These are phyloP conservation scores for Eulithis prunata DNA, from an alignment of 2,888 invertebrate genomes.

Conservation along the genomic window DNA sequence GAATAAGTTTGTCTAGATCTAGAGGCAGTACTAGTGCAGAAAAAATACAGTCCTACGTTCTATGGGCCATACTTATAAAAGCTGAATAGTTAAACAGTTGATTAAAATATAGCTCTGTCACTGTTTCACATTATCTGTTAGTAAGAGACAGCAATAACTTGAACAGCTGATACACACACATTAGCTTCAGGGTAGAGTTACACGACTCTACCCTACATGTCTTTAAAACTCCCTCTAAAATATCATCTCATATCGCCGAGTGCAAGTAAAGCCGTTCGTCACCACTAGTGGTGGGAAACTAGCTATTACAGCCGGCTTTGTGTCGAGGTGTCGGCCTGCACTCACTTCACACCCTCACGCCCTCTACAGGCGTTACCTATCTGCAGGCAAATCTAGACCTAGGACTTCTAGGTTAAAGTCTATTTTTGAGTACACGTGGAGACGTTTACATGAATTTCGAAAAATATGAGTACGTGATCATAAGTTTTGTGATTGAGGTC, in stretches of 20 bases:
- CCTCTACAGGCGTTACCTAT: conserved; percentile 15
- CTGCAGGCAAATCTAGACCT: conserved; percentile 18
- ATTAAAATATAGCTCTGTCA: no score
- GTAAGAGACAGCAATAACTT: no score
- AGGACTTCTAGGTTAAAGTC: conserved; percentile 11
- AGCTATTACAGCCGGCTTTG: conserved; percentile 76
- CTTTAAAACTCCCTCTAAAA: not conserved
- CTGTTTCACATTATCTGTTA: no score
- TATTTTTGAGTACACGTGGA: conserved; percentile 3
- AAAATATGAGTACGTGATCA: conserved; percentile 5
- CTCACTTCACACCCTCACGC: conserved; percentile 53
- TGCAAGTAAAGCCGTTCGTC: conserved; percentile 46
- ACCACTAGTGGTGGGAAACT: conserved; percentile 63
- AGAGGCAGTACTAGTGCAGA: no score
- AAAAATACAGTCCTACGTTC: no score
- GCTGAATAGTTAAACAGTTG: no score
- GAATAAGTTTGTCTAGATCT: no score
- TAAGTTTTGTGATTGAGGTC: conserved; percentile 17
- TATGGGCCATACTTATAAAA: no score
- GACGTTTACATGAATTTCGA: conserved; percentile 1
- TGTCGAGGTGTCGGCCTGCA: conserved; percentile 76
- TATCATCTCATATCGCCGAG: not conserved
- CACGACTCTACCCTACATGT: no score
- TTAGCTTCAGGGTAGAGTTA: no score
- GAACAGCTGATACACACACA: no score